These are phyloP conservation scores for Anaspis maculata DNA, from an alignment of 2,888 invertebrate genomes.

Conservation along the genomic window DNA sequence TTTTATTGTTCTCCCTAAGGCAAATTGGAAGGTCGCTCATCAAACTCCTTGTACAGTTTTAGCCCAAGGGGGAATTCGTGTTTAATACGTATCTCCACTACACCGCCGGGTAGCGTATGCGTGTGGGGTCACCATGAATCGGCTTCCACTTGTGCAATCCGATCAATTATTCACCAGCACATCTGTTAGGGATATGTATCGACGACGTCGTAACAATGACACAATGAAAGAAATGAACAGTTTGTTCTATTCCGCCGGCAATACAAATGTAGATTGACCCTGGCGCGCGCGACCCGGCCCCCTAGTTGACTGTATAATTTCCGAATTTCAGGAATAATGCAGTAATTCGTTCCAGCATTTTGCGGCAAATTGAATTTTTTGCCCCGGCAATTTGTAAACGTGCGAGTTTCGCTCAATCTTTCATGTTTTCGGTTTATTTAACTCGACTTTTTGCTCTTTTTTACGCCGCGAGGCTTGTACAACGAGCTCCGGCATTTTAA, in stretches of 20 bases:
- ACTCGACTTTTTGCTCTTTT: neutral
- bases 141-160: constrained; percentile 33
- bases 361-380: constrained; percentile 20
- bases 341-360: constrained; percentile 21
- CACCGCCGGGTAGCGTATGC: too few species aligned
- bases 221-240: constrained; percentile 28
- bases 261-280: constrained; percentile 21
- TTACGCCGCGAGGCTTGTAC: too few species aligned
- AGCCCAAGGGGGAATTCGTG: too few species aligned
- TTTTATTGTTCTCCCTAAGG: too few species aligned
- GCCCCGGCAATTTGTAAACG: constrained; percentile 5
- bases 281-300: constrained; percentile 20
- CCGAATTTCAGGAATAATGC: constrained; percentile 31
- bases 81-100: too few species aligned
- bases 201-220: constrained; percentile 22
- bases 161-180: constrained; percentile 40
- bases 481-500: neutral
- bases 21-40: too few species aligned
- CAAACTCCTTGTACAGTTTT: too few species aligned
- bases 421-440: constrained; percentile 5
- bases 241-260: constrained; percentile 22
- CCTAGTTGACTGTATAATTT: constrained; percentile 29
- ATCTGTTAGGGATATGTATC: constrained; percentile 38
- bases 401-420: too few species aligned
- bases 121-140: constrained; percentile 33